Percentiles rank a stretch among this genome's conserved stretches.
Conservation (phyloP, 2,888 invertebrate genomes). For the Drosophila bunnanda region DNA sequence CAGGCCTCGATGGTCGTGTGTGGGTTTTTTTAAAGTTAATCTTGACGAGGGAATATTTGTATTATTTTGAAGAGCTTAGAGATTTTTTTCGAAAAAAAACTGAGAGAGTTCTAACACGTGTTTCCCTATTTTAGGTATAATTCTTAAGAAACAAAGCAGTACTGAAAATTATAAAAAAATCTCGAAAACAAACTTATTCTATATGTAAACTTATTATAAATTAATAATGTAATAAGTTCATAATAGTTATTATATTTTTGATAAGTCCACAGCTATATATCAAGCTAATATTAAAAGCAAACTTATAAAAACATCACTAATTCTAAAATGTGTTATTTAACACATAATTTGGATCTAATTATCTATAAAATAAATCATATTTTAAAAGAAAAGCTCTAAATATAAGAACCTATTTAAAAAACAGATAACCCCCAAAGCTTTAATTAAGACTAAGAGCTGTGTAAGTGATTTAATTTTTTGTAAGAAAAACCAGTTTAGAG, state of each 20-base stretch:
- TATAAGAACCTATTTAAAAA: too few species aligned
- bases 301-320: neutral
- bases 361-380: too few species aligned
- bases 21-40: neutral
- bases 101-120: neutral
- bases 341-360: too few species aligned
- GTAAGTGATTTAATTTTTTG: neutral
- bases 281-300: neutral
- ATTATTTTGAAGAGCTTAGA: neutral
- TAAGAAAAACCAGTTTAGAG: neutral
- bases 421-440: neutral
- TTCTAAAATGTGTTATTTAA: neutral
- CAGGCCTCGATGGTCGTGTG: conserved; percentile 3
- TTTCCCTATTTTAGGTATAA: neutral
- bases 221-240: too few species aligned
- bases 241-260: too few species aligned
- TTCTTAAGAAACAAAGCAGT: neutral
- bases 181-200: too few species aligned
- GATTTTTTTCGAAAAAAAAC: neutral
- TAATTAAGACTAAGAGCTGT: neutral
- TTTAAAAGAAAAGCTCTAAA: too few species aligned
- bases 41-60: neutral
- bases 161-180: too few species aligned
- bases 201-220: too few species aligned
- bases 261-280: neutral